Evolutionary conservation across 2,888 invertebrate species (phyloP).

Genomic region (Watsonalla binaria): DNA sequence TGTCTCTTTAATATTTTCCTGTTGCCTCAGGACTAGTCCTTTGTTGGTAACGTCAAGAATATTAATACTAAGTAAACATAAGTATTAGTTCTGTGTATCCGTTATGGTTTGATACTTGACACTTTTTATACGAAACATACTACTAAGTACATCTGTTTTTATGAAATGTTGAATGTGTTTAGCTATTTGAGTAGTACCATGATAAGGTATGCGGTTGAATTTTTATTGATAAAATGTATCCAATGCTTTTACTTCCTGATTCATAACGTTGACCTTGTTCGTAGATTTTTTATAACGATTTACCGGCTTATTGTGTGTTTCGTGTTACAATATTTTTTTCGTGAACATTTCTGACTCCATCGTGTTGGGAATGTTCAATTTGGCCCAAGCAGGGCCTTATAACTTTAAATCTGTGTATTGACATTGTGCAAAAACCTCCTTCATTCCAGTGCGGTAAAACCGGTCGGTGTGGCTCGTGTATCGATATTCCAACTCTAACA

Average conservation of each 20-base stretch:
- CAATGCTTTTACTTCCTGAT: background rate
- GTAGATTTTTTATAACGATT: background rate
- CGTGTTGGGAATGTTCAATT: background rate
- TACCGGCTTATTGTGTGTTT: background rate
- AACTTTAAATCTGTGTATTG: background rate
- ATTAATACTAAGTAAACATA: background rate
- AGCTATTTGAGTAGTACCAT: too few relatives aligned
- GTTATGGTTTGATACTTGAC: background rate
- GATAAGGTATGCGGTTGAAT: background rate
- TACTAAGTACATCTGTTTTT: too few relatives aligned
- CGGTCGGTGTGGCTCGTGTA: constrained; percentile 18
- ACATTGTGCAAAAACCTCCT: constrained; percentile 11
- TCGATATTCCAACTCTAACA: constrained; percentile 14
- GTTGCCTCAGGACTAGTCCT: constrained; percentile 1
- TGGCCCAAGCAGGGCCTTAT: background rate
- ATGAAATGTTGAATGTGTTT: too few relatives aligned
- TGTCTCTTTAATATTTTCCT: constrained; percentile 9
- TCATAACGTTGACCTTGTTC: background rate
- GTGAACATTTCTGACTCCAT: background rate
- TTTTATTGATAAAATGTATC: background rate
- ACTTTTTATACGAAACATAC: too few relatives aligned
- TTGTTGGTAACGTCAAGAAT: background rate
- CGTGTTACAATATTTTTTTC: background rate
- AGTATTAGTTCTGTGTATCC: background rate
- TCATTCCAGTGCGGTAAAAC: constrained; percentile 17